Evolutionary conservation across 2,888 invertebrate genomes (phyloP).

Genomic region (Baronia brevicornis): DNA sequence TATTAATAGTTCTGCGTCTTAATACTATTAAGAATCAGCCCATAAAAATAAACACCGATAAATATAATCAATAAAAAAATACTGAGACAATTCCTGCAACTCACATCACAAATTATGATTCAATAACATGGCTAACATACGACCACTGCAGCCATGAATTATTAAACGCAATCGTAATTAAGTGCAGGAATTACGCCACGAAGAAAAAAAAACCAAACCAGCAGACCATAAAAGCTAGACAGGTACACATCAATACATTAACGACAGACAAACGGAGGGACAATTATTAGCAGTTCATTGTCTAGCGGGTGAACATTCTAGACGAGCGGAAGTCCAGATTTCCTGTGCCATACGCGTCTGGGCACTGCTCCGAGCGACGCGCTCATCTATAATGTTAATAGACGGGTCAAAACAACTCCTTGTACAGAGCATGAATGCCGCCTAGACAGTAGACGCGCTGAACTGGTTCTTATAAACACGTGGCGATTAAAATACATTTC

Average conservation of each 20-base stretch:
- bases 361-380: slow-evolving; percentile 17
- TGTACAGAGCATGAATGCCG: slow-evolving; percentile 51
- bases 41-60: too few species aligned
- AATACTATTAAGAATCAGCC: too few species aligned
- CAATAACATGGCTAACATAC: slow-evolving; percentile 7
- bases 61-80: too few species aligned
- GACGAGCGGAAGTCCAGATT: slow-evolving; percentile 67
- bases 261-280: slow-evolving; percentile 37
- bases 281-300: slow-evolving; percentile 55
- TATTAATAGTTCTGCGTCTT: too few species aligned
- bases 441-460: slow-evolving; percentile 28
- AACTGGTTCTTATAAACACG: slow-evolving; percentile 35
- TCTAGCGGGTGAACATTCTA: slow-evolving; percentile 67
- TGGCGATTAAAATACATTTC: slow-evolving; percentile 1
- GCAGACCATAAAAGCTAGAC: slow-evolving; percentile 53
- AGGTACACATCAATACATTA: slow-evolving; percentile 46
- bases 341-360: slow-evolving; percentile 48
- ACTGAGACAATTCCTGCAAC: too few species aligned
- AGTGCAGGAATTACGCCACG: slow-evolving; percentile 22
- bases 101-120: slow-evolving; percentile 8
- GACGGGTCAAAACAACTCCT: slow-evolving; percentile 55
- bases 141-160: slow-evolving; percentile 7
- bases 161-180: slow-evolving; percentile 16
- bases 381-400: slow-evolving; percentile 38
- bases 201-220: slow-evolving; percentile 35